Conservation (phyloP, 92 coral and sea anemone species). For the Phenganax subtilis region DNA sequence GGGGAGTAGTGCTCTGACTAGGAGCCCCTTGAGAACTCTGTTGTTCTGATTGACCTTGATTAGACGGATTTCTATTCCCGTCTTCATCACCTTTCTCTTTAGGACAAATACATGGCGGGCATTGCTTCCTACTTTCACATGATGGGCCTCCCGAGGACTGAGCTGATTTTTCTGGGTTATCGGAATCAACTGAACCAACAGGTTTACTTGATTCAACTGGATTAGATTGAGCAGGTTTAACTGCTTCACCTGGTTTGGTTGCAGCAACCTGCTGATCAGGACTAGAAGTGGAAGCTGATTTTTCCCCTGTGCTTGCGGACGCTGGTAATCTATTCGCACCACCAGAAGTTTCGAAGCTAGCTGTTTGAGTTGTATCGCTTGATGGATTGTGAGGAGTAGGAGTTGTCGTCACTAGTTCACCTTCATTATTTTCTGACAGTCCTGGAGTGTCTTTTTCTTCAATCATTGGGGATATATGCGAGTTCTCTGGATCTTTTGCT, state of each 20-base stretch:
- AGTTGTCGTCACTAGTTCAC: background rate
- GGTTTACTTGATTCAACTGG: background rate
- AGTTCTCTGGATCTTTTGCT: background rate
- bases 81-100: background rate
- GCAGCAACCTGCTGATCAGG: constrained; percentile 6
- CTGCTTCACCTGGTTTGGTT: background rate
- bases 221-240: background rate
- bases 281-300: background rate
- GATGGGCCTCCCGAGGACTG: background rate
- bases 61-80: background rate
- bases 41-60: background rate
- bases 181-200: background rate
- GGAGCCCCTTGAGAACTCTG: background rate
- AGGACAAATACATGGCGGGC: constrained; percentile 4
- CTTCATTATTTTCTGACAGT: background rate
- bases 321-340: background rate
- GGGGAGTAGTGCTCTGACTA: background rate
- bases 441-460: constrained; percentile 2
- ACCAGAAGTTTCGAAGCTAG: background rate
- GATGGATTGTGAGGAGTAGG: background rate
- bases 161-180: background rate
- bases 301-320: background rate
- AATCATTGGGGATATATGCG: constrained; percentile 11
- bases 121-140: background rate
- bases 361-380: background rate